phyloP scores from a whole-genome alignment of 1,140 invertebrate genomes.

The Drosophila mauritiana region DNA sequence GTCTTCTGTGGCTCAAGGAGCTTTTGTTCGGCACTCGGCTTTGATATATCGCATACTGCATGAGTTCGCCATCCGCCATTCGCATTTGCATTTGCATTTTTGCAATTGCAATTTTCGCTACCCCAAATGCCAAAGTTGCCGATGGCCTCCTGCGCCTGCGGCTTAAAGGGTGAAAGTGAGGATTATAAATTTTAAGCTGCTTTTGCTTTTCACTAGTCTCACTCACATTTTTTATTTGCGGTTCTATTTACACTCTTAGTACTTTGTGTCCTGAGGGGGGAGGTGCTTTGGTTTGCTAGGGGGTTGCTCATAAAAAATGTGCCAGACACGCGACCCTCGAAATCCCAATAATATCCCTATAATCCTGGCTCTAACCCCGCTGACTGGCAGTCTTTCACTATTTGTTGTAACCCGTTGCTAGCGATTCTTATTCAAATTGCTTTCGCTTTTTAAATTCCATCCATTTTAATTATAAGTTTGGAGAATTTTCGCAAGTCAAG shows the following conservation, averaged over 20 bases:
- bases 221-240: slow-evolving; percentile 69
- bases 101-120: slow-evolving; percentile 29
- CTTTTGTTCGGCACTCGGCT: slow-evolving; percentile 55
- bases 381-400: slow-evolving; percentile 37
- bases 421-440: slow-evolving; percentile 69
- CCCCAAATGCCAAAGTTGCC: slow-evolving; percentile 11
- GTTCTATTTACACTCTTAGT: slow-evolving; percentile 56
- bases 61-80: too few relatives aligned
- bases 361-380: slow-evolving; percentile 49
- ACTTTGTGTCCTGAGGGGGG: background rate
- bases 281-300: slow-evolving; percentile 12
- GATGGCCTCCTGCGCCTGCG: slow-evolving; percentile 16
- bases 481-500: slow-evolving; percentile 67
- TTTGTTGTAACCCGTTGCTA: slow-evolving; percentile 49
- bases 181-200: slow-evolving; percentile 82
- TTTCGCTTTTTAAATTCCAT: slow-evolving; percentile 23
- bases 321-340: slow-evolving; percentile 74
- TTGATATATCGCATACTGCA: slow-evolving; percentile 38
- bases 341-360: slow-evolving; percentile 65
- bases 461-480: slow-evolving; percentile 59
- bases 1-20: slow-evolving; percentile 51
- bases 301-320: slow-evolving; percentile 66
- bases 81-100: slow-evolving; percentile 35
- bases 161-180: slow-evolving; percentile 78
- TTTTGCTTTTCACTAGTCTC: slow-evolving; percentile 69